Evolutionary conservation across 2,797 vertebrate species (phyloP).

Genomic region (Chrysocyon brachyurus): DNA sequence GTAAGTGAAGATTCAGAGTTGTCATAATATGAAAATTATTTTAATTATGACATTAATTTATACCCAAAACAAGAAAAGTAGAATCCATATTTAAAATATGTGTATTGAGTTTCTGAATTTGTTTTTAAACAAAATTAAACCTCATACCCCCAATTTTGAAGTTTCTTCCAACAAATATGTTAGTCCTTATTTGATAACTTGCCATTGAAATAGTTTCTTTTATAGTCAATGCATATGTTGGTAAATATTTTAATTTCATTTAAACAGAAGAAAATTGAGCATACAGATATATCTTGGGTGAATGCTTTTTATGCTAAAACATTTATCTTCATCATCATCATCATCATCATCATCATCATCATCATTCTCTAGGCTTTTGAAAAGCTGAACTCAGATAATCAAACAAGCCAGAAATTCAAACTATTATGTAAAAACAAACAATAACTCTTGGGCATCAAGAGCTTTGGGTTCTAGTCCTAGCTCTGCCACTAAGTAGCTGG

Average conservation of each 20-base stretch:
- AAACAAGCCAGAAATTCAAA: not conserved
- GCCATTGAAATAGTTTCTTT: not conserved
- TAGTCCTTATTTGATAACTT: not conserved
- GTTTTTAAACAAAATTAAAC: not conserved
- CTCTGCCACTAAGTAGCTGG: not conserved
- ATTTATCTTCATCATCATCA: not conserved
- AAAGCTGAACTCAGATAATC: not conserved
- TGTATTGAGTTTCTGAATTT: constrained; percentile 17
- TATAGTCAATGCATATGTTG: not conserved
- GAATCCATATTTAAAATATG: not conserved
- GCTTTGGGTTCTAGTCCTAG: not conserved
- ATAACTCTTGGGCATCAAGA: not conserved
- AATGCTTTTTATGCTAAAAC: not conserved
- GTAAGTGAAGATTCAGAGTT: not conserved
- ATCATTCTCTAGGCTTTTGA: not conserved
- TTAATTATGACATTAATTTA: not conserved
- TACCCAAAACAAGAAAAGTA: not conserved
- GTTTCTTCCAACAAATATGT: not conserved
- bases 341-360: not conserved
- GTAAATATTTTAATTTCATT: not conserved
- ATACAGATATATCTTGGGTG: not conserved
- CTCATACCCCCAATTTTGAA: not conserved
- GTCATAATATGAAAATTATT: not conserved
- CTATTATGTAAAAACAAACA: not conserved
- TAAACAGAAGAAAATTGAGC: not conserved